Evolutionary conservation across 2,797 vertebrate genomes (phyloP).

Genomic region (Miichthys miiuy): DNA sequence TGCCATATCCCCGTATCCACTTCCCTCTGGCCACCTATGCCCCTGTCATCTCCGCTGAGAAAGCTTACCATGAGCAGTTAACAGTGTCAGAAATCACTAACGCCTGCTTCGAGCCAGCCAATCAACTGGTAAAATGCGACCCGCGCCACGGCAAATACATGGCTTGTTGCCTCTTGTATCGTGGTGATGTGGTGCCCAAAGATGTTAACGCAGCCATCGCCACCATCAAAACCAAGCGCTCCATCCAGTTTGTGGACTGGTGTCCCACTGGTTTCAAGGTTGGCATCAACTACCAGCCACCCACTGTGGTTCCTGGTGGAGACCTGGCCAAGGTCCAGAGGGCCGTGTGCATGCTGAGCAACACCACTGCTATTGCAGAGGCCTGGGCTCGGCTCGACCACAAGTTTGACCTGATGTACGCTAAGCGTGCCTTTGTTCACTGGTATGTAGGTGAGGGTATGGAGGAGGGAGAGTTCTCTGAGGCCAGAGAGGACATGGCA

Average conservation of each 20-base stretch:
- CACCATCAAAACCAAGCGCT: constrained; percentile 85
- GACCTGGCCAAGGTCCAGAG: constrained; percentile 88
- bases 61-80: constrained; percentile 74
- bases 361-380: constrained; percentile 80
- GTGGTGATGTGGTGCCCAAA: constrained; percentile 90
- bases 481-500: constrained; percentile 80
- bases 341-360: constrained; percentile 84
- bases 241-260: constrained; percentile 82
- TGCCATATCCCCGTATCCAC: constrained; percentile 76
- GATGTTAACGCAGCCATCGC: constrained; percentile 90
- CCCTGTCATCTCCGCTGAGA: constrained; percentile 84
- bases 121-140: constrained; percentile 87
- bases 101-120: constrained; percentile 83
- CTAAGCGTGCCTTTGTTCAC: constrained; percentile 79
- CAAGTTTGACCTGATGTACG: constrained; percentile 82
- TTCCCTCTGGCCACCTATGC: constrained; percentile 85
- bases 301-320: constrained; percentile 84
- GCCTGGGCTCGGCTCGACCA: constrained; percentile 83
- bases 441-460: constrained; percentile 79
- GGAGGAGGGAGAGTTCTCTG: constrained; percentile 80
- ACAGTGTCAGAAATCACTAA: constrained; percentile 69
- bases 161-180: constrained; percentile 82
- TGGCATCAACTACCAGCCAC: constrained; percentile 83
- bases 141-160: constrained; percentile 76
- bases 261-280: constrained; percentile 67